Conservation (phyloP, 2,113 vertebrate genomes). For the Callithrix jacchus region DNA sequence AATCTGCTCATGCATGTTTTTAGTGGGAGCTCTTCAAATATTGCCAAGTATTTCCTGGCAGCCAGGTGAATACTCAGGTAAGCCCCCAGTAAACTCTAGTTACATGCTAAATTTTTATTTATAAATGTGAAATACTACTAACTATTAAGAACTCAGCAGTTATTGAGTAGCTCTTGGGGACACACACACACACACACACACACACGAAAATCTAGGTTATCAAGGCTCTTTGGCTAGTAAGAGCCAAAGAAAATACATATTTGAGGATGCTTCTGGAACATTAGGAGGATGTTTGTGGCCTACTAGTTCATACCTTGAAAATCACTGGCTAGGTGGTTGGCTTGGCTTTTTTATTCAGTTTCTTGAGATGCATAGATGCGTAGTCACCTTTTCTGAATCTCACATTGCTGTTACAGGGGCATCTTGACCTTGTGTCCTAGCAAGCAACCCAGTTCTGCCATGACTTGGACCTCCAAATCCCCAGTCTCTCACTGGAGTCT, state of each 20-base stretch:
- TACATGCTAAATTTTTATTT: constrained; percentile 37
- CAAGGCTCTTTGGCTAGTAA: constrained; percentile 1
- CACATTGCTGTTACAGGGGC: background rate
- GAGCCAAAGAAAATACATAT: constrained; percentile 7
- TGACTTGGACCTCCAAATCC: background rate
- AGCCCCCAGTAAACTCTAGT: constrained; percentile 10
- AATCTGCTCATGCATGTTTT: background rate
- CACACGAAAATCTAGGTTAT: background rate
- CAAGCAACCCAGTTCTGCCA: background rate
- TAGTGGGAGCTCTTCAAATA: background rate
- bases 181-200: background rate
- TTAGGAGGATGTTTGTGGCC: background rate
- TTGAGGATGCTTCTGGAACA: background rate
- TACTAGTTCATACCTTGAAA: constrained; percentile 54
- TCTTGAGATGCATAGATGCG: background rate
- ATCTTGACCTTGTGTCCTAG: background rate
- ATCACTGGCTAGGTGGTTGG: constrained; percentile 7
- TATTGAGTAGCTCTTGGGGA: constrained; percentile 13
- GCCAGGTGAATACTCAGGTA: constrained; percentile 32
- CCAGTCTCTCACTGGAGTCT: background rate
- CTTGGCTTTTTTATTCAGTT: constrained; percentile 40
- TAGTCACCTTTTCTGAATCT: constrained; percentile 29
- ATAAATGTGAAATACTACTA: constrained; percentile 2
- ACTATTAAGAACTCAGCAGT: background rate
- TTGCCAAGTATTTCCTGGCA: background rate